phyloP scores from a whole-genome alignment of 2,797 vertebrate genomes.

The Fringilla coelebs region DNA sequence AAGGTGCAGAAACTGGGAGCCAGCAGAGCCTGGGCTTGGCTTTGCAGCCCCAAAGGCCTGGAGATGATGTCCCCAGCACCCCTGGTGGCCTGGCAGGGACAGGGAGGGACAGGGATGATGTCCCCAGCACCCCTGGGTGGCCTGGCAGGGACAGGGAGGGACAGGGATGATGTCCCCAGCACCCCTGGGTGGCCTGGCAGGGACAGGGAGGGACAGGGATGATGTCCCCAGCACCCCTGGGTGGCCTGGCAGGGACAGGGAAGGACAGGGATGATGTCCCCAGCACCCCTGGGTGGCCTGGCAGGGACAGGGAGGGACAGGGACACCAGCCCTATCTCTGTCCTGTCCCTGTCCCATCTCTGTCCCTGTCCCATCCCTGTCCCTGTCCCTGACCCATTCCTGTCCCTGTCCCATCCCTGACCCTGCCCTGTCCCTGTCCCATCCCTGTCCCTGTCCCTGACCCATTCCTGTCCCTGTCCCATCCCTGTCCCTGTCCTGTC shows the following conservation, averaged over 20 bases:
- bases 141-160: background rate
- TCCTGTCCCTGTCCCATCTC: too few relatives aligned
- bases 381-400: too few relatives aligned
- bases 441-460: too few relatives aligned
- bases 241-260: background rate
- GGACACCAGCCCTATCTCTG: too few relatives aligned
- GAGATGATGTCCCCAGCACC: background rate
- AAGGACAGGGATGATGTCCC: background rate
- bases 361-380: too few relatives aligned
- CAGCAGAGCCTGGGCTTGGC: background rate
- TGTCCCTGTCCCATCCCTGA: too few relatives aligned
- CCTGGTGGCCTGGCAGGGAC: background rate
- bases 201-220: background rate
- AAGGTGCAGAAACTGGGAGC: background rate
- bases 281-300: background rate
- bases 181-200: background rate
- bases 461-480: too few relatives aligned
- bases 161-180: background rate
- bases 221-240: background rate
- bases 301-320: background rate
- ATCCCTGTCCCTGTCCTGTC: too few relatives aligned
- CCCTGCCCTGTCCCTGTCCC: too few relatives aligned
- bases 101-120: background rate
- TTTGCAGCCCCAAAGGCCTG: background rate
- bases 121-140: too few relatives aligned